Conservation (phyloP, 2,113 vertebrate genomes). For the Orycteropus afer region DNA sequence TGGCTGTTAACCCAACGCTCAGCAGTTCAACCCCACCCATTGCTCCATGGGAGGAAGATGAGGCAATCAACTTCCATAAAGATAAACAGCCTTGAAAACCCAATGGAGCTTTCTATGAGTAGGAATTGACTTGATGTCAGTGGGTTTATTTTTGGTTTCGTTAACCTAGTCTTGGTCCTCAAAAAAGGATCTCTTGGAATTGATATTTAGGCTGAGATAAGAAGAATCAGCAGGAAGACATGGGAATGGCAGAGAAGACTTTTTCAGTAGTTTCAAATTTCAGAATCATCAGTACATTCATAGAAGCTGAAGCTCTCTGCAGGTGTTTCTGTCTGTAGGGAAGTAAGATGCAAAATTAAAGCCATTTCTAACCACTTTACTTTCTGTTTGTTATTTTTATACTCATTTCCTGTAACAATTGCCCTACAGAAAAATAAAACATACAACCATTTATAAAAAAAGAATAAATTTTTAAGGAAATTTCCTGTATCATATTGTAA, state of each 20-base stretch:
- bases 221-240: not conserved
- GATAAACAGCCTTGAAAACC: no score
- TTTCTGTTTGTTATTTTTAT: conserved; percentile 38
- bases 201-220: not conserved
- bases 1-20: no score
- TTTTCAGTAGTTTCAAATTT: not conserved
- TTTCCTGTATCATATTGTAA: not conserved
- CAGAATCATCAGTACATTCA: not conserved
- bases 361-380: not conserved
- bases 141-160: no score
- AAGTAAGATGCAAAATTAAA: conserved; percentile 21
- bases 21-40: no score
- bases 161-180: not conserved
- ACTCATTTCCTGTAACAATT: conserved; percentile 18
- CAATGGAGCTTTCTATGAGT: no score
- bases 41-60: no score
- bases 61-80: no score
- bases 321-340: not conserved
- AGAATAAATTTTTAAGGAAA: not conserved
- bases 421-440: conserved; percentile 20
- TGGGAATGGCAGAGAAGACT: not conserved
- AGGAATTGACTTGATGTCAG: no score
- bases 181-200: not conserved
- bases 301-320: not conserved
- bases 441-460: not conserved